A percentile compares a stretch with the other conserved stretches of the same genome.
These are phyloP conservation scores for Stictocephala bisonia DNA, from an alignment of 2,888 invertebrate genomes.

Conservation along the genomic window DNA sequence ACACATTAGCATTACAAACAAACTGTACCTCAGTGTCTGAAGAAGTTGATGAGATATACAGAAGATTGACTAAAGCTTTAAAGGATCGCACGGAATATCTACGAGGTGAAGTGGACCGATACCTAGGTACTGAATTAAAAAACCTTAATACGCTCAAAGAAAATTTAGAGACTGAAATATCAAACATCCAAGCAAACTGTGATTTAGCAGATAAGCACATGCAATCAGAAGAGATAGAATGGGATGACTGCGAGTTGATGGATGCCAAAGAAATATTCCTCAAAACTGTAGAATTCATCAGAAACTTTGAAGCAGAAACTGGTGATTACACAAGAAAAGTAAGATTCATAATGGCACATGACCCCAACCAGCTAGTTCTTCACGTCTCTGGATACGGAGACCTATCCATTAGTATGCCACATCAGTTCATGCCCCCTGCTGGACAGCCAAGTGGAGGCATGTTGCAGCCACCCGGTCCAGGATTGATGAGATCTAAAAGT, in stretches of 20 bases:
- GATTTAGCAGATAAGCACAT: slow-evolving; percentile 96
- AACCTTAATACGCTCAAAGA: slow-evolving; percentile 89
- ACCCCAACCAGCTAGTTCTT: slow-evolving; percentile 89
- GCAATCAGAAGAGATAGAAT: slow-evolving; percentile 80
- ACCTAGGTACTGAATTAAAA: slow-evolving; percentile 87
- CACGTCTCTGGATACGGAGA: slow-evolving; percentile 90
- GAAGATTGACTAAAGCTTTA: slow-evolving; percentile 86
- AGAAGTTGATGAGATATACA: slow-evolving; percentile 93
- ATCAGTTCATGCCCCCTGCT: slow-evolving; percentile 69
- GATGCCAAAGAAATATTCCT: slow-evolving; percentile 96
- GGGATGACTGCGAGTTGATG: slow-evolving; percentile 93
- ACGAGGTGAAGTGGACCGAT: slow-evolving; percentile 91
- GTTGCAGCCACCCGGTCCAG: slow-evolving; percentile 73
- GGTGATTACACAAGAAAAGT: slow-evolving; percentile 87
- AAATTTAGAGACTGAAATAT: slow-evolving; percentile 93
- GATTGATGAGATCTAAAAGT: slow-evolving; percentile 92
- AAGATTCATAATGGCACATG: slow-evolving; percentile 88
- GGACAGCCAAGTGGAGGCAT: slow-evolving; percentile 66
- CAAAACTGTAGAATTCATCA: slow-evolving; percentile 94
- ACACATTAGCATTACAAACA: slow-evolving; percentile 85
- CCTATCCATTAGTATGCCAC: slow-evolving; percentile 78
- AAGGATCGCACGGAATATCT: slow-evolving; percentile 91
- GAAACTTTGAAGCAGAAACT: slow-evolving; percentile 87
- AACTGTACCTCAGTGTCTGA: slow-evolving; percentile 92
- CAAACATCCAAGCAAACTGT: slow-evolving; percentile 96